Percentiles rank a stretch among this genome's conserved stretches.
phyloP scores from a whole-genome alignment of 2,888 invertebrate species.

The Lepidonotus clava region DNA sequence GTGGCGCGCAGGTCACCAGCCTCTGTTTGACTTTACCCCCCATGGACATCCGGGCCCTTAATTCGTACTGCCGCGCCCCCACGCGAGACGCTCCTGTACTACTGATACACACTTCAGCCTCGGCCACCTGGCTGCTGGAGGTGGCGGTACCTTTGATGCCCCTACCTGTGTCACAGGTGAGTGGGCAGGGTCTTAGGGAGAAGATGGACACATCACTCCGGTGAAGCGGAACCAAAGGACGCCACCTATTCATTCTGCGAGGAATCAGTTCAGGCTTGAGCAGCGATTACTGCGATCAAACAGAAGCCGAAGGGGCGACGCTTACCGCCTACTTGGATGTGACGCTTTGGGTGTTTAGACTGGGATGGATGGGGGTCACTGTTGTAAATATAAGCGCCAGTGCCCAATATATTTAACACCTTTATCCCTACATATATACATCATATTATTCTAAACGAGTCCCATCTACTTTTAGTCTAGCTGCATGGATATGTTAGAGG shows the following conservation, averaged over 20 bases:
- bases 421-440: no score
- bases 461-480: no score
- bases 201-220: constrained; percentile 32
- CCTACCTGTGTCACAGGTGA: constrained; percentile 7
- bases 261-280: background rate
- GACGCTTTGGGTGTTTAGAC: no score
- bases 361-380: no score
- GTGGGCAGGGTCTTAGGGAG: background rate
- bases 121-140: background rate
- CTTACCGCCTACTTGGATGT: no score
- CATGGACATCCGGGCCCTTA: background rate
- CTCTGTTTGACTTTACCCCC: background rate
- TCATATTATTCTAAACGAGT: no score
- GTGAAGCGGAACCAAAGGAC: constrained; percentile 7
- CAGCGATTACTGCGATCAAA: background rate
- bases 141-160: constrained; percentile 10
- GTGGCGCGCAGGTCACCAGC: background rate
- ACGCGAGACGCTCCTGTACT: background rate
- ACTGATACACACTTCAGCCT: background rate
- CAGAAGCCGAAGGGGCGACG: background rate
- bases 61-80: background rate
- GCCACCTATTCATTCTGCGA: no score
- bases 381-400: no score
- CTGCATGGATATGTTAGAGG: no score
- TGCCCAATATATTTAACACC: no score